Base-by-base conservation (phyloP, 92 coral and sea anemone species). In the Meandrina meandrites region DNA sequence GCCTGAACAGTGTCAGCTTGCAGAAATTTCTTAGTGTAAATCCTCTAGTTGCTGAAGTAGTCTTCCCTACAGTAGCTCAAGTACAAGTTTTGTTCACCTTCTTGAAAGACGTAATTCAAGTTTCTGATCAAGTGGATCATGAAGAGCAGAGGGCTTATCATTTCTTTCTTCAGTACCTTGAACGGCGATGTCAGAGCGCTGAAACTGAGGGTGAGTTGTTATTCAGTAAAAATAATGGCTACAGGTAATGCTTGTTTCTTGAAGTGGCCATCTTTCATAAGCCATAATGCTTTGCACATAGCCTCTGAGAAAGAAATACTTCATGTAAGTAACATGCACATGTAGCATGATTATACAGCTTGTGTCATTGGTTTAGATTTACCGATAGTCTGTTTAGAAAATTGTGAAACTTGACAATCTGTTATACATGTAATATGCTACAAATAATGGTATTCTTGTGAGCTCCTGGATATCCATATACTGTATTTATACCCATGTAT, bases 31-130 rank as follows among this genome's bases (percentile, higher is more conserved):
- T 88, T 16, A 81, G 79, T 56, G 27, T 73, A 24, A 72, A 88
- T 75, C 86, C 90, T 72, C 42, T 56, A 54, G 66, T 88, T 82
- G 76, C 50, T 68, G 54, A 54, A 4, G 70, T 81, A 77, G 87
- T 88, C 75, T 75, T 88, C 51, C 86, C 90, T 14, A 72, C 75
- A 51, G 80, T 69, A 45, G 78, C 81, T 67, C 75, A 88, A 50
- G 90, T 45, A 70, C 76, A 72, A 53, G 80, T 81, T 62, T 6
- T 21, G n/a, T 62, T 62, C 21, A 62, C 69, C 15, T 62, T 62
- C 69, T 62, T 62, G 69, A 62, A 62, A 62, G 69, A 62, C 22
- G n/a, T 62, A 21, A 62, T 62, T 62, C 15, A 27, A 62, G 69
- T 62, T 62, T 5, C 69, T 62, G 69, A 62, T 62, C 69, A 62